These are phyloP conservation scores for Unio pictorum DNA, from an alignment of 2,888 invertebrate genomes.

Conservation along the genomic window DNA sequence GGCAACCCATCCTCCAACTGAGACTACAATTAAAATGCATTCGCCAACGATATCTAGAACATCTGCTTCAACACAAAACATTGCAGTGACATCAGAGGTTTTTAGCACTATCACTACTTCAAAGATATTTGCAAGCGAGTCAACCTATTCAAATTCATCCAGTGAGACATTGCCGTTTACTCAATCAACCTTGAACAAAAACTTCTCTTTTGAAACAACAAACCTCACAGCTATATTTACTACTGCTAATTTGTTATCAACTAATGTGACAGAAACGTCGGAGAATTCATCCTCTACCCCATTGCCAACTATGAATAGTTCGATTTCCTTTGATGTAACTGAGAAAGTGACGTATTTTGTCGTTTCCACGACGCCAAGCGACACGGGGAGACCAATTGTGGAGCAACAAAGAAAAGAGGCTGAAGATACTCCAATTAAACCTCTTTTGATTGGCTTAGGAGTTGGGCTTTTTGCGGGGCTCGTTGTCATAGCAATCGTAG, in stretches of 20 bases:
- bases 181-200: no score
- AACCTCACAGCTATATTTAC: no score
- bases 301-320: no score
- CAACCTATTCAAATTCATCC: background rate
- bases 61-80: conserved; percentile 2
- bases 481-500: conserved; percentile 34
- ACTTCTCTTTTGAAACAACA: no score
- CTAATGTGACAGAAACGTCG: no score
- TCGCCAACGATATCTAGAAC: conserved; percentile 1
- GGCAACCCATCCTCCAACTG: background rate
- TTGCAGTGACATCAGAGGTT: background rate
- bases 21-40: background rate
- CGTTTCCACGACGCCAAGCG: background rate
- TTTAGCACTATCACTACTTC: background rate
- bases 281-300: no score
- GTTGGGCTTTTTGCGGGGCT: conserved; percentile 42
- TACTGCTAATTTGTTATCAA: no score
- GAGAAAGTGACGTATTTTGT: no score
- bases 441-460: conserved; percentile 43
- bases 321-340: no score
- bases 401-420: conserved; percentile 13
- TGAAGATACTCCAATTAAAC: conserved; percentile 33
- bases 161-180: background rate
- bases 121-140: no score
- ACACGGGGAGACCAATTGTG: background rate